These are phyloP conservation scores for Antheraea pernyi DNA, from an alignment of 1,140 invertebrate genomes.

Conservation along the genomic window DNA sequence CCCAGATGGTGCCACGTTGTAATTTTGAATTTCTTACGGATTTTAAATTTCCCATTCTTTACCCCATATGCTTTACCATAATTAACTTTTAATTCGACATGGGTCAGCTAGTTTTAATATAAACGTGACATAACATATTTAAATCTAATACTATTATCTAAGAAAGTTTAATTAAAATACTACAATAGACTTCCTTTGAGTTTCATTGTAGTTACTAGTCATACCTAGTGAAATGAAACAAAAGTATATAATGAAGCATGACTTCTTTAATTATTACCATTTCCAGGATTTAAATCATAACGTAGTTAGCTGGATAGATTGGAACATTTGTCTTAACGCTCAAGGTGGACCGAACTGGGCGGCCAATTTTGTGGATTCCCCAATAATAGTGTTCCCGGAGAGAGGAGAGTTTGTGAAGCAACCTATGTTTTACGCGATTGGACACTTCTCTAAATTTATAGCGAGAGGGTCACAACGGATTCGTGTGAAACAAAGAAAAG, in stretches of 20 bases:
- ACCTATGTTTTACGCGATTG: slow-evolving; percentile 92
- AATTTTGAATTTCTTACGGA: too few species aligned
- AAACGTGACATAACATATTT: too few species aligned
- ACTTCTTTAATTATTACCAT: slow-evolving; percentile 12
- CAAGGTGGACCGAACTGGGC: slow-evolving; percentile 90
- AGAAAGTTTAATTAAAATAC: too few species aligned
- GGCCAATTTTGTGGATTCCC: slow-evolving; percentile 86
- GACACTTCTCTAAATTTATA: slow-evolving; percentile 92
- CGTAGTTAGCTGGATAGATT: slow-evolving; percentile 90
- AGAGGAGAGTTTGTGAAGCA: slow-evolving; percentile 89
- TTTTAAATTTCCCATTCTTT: too few species aligned
- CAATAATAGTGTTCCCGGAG: slow-evolving; percentile 86
- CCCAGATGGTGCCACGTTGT: too few species aligned
- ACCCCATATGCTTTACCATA: too few species aligned
- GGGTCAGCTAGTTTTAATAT: too few species aligned
- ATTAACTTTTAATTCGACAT: too few species aligned
- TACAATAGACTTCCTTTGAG: too few species aligned
- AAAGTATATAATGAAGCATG: background rate
- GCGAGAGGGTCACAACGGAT: slow-evolving; percentile 81
- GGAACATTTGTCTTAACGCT: slow-evolving; percentile 91
- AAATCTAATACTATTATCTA: too few species aligned
- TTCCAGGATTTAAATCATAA: slow-evolving; percentile 85
- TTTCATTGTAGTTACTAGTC: too few species aligned
- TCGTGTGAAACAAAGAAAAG: slow-evolving; percentile 29
- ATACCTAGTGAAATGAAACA: background rate